Evolutionary conservation across 2,113 vertebrate species (phyloP).

Genomic region (Notarius lentiginosus): DNA sequence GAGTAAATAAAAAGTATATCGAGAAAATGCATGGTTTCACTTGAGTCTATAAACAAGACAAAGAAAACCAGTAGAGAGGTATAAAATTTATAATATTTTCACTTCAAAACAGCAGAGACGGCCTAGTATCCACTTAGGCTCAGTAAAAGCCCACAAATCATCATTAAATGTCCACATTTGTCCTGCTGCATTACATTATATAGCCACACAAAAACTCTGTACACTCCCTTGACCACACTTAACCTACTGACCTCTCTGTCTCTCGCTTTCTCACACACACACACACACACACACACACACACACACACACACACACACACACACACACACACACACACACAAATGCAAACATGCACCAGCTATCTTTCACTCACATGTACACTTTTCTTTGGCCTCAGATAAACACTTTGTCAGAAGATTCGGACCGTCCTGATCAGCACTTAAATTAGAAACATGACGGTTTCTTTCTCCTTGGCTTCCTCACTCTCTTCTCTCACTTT

Average conservation of each 20-base stretch:
- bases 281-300: background rate
- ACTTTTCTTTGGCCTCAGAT: background rate
- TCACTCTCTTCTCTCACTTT: background rate
- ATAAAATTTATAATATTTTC: slow-evolving; percentile 8
- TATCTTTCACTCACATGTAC: background rate
- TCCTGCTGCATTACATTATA: slow-evolving; percentile 24
- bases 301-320: slow-evolving; percentile 8
- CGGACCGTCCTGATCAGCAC: slow-evolving; percentile 1
- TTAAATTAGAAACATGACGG: background rate
- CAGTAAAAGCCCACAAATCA: slow-evolving; percentile 27
- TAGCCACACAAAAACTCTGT: slow-evolving; percentile 13
- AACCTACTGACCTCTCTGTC: background rate
- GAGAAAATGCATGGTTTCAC: slow-evolving; percentile 3
- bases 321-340: background rate
- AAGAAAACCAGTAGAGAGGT: background rate
- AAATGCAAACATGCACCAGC: slow-evolving; percentile 1
- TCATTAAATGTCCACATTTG: slow-evolving; percentile 31
- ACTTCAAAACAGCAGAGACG: slow-evolving; percentile 2
- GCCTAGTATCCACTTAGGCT: slow-evolving; percentile 12
- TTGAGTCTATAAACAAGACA: slow-evolving; percentile 21
- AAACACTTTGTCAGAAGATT: background rate
- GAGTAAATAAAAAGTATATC: background rate
- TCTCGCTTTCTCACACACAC: too few relatives aligned
- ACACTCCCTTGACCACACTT: slow-evolving; percentile 20
- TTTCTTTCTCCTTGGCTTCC: background rate